phyloP scores from a whole-genome alignment of 2,113 vertebrate genomes.

The Podocnemis expansa region DNA sequence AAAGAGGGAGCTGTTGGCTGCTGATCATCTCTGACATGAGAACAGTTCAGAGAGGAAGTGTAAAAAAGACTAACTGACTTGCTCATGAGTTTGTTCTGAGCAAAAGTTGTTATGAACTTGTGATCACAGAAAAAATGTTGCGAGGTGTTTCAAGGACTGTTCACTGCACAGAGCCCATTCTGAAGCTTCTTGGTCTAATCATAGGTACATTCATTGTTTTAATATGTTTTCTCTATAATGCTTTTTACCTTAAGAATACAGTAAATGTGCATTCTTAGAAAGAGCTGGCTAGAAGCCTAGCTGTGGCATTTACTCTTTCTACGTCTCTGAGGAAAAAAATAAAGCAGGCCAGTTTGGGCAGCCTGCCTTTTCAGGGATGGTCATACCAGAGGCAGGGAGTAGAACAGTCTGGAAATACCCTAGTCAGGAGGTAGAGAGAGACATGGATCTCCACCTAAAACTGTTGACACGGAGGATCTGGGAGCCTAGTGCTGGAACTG shows the following conservation, averaged over 20 bases:
- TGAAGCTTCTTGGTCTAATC: too few relatives aligned
- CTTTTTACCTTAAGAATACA: background rate
- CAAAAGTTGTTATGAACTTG: background rate
- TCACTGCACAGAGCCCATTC: background rate
- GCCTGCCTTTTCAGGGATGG: background rate
- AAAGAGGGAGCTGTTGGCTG: background rate
- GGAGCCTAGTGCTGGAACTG: background rate
- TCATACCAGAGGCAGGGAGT: background rate
- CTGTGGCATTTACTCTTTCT: background rate
- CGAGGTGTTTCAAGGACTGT: background rate
- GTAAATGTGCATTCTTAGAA: background rate
- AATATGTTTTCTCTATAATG: background rate
- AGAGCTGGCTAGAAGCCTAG: background rate
- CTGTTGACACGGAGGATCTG: background rate
- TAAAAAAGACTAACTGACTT: too few relatives aligned
- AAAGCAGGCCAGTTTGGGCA: background rate
- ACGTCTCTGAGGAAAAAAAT: background rate
- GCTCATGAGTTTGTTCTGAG: background rate
- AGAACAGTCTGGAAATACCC: background rate
- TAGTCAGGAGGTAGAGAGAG: background rate
- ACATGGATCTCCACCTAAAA: background rate
- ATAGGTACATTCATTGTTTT: too few relatives aligned
- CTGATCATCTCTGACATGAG: background rate
- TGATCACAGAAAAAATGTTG: background rate
- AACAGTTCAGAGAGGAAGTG: background rate